These are phyloP conservation scores for Nomada fabriciana DNA, from an alignment of 2,888 invertebrate genomes.

Conservation along the genomic window DNA sequence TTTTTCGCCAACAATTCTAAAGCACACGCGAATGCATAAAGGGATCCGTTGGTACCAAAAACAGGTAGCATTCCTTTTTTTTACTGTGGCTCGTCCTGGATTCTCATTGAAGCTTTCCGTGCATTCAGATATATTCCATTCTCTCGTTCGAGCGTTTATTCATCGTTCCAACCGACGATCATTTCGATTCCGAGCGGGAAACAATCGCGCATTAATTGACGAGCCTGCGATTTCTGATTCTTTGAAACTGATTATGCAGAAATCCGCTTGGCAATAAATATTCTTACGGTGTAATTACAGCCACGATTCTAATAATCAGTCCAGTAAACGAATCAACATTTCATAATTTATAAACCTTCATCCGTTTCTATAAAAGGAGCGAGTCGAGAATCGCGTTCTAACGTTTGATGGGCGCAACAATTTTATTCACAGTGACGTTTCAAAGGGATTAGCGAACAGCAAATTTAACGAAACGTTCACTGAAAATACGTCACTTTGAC, in stretches of 20 bases:
- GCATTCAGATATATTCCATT: conserved; percentile 30
- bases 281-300: no score
- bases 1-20: neutral
- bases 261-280: neutral
- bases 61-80: neutral
- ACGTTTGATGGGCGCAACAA: neutral
- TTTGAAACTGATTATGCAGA: neutral
- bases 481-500: neutral
- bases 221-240: neutral
- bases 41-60: neutral
- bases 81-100: neutral
- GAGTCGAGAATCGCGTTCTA: no score
- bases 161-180: conserved; percentile 8
- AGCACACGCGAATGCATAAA: neutral
- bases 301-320: neutral
- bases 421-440: neutral
- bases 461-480: neutral
- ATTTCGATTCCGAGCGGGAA: neutral
- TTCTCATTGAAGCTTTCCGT: conserved; percentile 10
- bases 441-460: neutral
- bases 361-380: neutral
- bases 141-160: neutral
- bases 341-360: neutral
- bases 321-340: neutral
- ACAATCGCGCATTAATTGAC: conserved; percentile 11